These are phyloP conservation scores for Oreochromis grahami DNA, from an alignment of 2,797 vertebrate species.

Conservation along the genomic window DNA sequence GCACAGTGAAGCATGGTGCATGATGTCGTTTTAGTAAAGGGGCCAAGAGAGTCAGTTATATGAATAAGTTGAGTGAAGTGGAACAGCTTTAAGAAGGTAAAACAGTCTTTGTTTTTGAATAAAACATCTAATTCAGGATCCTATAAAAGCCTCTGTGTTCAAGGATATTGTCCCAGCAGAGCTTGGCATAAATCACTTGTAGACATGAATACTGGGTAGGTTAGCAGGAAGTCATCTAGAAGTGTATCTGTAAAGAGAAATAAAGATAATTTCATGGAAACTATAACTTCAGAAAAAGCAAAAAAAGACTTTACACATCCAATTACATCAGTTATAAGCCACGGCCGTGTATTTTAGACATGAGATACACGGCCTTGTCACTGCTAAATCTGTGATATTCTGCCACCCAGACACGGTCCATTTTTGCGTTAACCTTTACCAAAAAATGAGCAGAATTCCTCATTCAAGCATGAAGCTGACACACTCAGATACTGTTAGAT, in stretches of 20 bases:
- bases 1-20: background rate
- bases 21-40: background rate
- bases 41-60: background rate
- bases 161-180: conserved; percentile 98
- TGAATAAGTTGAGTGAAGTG: background rate
- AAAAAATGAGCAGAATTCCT: background rate
- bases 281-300: background rate
- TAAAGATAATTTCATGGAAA: background rate
- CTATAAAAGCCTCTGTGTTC: background rate
- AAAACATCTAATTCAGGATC: background rate
- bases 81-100: background rate
- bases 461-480: background rate
- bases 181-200: conserved; percentile 95
- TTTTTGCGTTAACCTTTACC: background rate
- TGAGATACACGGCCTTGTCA: background rate
- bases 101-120: background rate
- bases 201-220: conserved; percentile 96
- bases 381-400: background rate
- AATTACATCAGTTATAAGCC: background rate
- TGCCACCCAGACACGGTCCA: background rate
- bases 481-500: background rate
- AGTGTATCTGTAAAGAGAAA: conserved; percentile 82
- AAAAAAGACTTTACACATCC: background rate
- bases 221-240: conserved; percentile 95
- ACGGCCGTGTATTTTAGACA: background rate